phyloP scores from a whole-genome alignment of 1,140 invertebrate genomes.

The Diorhabda sublineata region DNA sequence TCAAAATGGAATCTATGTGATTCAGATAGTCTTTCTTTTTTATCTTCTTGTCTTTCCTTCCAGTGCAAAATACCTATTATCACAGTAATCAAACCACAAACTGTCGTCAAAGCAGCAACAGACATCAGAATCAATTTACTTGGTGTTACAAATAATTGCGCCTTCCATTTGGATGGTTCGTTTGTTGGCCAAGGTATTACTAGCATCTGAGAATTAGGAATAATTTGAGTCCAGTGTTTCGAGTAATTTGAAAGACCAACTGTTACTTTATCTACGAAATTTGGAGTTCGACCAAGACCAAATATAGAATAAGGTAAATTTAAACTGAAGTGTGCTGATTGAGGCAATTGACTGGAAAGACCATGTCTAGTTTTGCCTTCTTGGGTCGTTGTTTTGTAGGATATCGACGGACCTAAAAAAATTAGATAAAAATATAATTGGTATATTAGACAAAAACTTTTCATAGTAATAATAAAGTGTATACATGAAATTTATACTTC shows the following conservation, averaged over 20 bases:
- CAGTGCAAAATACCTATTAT: slow-evolving; percentile 87
- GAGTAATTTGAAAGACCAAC: slow-evolving; percentile 72
- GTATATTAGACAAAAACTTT: too few relatives aligned
- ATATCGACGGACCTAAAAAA: slow-evolving; percentile 66
- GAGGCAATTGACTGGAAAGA: slow-evolving; percentile 81
- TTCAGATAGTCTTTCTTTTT: slow-evolving; percentile 82
- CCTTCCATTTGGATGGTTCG: slow-evolving; percentile 80
- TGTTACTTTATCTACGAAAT: slow-evolving; percentile 89
- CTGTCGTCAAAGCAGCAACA: slow-evolving; percentile 80
- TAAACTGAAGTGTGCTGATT: slow-evolving; percentile 87
- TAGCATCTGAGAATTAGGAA: slow-evolving; percentile 94
- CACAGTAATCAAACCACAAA: slow-evolving; percentile 78
- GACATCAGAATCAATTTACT: slow-evolving; percentile 91
- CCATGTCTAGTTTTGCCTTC: slow-evolving; percentile 71
- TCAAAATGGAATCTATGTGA: slow-evolving; percentile 82
- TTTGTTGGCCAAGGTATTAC: slow-evolving; percentile 84
- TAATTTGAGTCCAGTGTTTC: slow-evolving; percentile 85
- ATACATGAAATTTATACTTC: too few relatives aligned
- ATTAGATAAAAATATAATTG: slow-evolving; percentile 47
- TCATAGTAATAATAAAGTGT: too few relatives aligned
- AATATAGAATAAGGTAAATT: slow-evolving; percentile 93
- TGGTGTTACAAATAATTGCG: slow-evolving; percentile 92
- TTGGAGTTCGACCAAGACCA: slow-evolving; percentile 92
- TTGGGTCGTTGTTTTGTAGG: slow-evolving; percentile 80
- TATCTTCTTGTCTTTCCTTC: slow-evolving; percentile 90